Evolutionary conservation across 1,140 invertebrate genomes (phyloP).

Genomic region (Drosophila baimaii): DNA sequence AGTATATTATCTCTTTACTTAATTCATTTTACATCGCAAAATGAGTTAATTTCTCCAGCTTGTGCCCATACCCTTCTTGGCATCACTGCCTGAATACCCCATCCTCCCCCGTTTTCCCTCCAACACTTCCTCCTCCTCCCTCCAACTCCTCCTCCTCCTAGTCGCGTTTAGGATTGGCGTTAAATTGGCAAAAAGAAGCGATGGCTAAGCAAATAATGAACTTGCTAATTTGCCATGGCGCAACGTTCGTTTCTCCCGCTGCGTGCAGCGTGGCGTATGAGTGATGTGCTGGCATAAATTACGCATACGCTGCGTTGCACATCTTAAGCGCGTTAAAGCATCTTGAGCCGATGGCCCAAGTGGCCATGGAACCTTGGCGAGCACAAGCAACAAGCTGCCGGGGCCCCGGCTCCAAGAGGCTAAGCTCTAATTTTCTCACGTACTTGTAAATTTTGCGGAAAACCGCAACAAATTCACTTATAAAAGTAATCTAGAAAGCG

Average conservation of each 20-base stretch:
- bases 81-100: background rate
- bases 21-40: background rate
- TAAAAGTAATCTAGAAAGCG: conserved; percentile 82
- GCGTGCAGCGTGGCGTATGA: conserved; percentile 49
- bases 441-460: conserved; percentile 83
- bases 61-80: background rate
- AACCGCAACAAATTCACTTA: conserved; percentile 83
- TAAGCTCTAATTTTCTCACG: conserved; percentile 83
- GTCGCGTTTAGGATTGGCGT: conserved; percentile 43
- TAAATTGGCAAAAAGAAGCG: conserved; percentile 61
- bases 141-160: background rate
- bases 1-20: background rate
- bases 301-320: conserved; percentile 63
- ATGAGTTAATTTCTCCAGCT: background rate
- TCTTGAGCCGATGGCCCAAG: conserved; percentile 24
- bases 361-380: conserved; percentile 23
- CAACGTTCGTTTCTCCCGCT: conserved; percentile 3
- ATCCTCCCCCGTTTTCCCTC: too few relatives aligned
- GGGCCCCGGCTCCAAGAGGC: conserved; percentile 56
- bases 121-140: too few relatives aligned
- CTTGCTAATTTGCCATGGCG: conserved; percentile 60
- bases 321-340: conserved; percentile 35
- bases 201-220: conserved; percentile 71
- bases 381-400: conserved; percentile 64
- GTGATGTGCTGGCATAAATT: conserved; percentile 56